Conservation (phyloP, 2,113 vertebrate genomes). For the Ictalurus furcatus region DNA sequence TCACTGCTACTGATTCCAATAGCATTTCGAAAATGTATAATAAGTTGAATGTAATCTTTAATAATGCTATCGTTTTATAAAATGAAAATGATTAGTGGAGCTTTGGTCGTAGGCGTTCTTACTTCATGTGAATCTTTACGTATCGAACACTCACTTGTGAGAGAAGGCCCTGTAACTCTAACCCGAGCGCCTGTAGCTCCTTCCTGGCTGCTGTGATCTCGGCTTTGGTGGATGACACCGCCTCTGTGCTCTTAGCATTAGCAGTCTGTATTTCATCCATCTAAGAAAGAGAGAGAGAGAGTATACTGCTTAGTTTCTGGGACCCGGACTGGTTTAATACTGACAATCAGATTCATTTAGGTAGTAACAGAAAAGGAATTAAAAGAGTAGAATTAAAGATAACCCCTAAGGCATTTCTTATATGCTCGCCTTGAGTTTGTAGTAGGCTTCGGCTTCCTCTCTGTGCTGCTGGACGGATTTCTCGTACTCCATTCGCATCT, state of each 20-base stretch:
- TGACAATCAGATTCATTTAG: too few relatives aligned
- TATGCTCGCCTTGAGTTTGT: slow-evolving; percentile 60
- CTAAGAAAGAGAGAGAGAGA: slow-evolving; percentile 35
- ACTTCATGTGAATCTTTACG: neutral
- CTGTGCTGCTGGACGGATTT: slow-evolving; percentile 63
- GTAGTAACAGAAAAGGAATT: neutral
- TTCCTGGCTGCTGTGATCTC: slow-evolving; percentile 59
- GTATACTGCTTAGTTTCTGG: neutral
- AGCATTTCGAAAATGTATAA: neutral
- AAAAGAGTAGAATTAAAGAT: neutral
- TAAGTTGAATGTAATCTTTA: neutral
- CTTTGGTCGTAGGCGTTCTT: neutral
- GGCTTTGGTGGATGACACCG: slow-evolving; percentile 56
- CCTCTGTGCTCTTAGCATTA: slow-evolving; percentile 62
- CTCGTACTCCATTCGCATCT: slow-evolving; percentile 63
- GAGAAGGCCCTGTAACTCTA: slow-evolving; percentile 62
- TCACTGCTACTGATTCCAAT: neutral
- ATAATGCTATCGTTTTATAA: neutral
- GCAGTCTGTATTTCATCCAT: slow-evolving; percentile 65
- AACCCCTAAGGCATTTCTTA: neutral
- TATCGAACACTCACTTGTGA: slow-evolving; percentile 54
- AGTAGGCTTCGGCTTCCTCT: slow-evolving; percentile 68
- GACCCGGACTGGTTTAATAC: neutral
- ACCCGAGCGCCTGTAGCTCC: slow-evolving; percentile 58
- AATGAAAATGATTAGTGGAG: neutral